Evolutionary conservation across 2,113 vertebrate genomes (phyloP).

Genomic region (Rhea americana): DNA sequence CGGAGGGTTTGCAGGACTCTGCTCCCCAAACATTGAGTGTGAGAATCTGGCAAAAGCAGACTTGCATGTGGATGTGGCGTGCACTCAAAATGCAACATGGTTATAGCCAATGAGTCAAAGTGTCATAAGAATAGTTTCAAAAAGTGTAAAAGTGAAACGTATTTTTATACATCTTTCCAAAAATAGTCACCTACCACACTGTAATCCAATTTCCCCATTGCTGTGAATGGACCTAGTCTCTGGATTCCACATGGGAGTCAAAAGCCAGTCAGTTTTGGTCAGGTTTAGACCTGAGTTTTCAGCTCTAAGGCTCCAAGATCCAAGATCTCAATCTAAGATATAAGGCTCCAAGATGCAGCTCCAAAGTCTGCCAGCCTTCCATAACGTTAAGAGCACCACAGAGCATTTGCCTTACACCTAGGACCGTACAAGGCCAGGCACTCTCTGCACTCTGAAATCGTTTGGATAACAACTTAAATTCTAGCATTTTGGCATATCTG

Average conservation of each 20-base stretch:
- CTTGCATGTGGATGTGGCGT: background rate
- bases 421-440: background rate
- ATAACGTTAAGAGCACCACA: background rate
- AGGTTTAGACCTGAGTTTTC: background rate
- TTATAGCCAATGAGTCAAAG: rapidly evolving
- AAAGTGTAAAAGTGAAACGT: background rate
- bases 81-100: background rate
- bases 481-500: background rate
- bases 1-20: background rate
- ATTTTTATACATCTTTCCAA: background rate
- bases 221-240: background rate
- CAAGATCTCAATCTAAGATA: too few relatives aligned
- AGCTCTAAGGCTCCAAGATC: background rate
- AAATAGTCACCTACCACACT: background rate
- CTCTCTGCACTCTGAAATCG: background rate
- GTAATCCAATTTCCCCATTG: background rate
- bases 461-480: background rate
- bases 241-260: background rate
- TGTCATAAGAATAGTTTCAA: background rate
- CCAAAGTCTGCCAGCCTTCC: background rate
- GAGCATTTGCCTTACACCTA: rapidly evolving
- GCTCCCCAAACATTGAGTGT: background rate
- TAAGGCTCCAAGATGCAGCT: background rate
- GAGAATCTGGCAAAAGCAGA: background rate
- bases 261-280: background rate